A percentile compares a stretch with the other conserved stretches of the same genome.
These are phyloP conservation scores for Eulemur coronatus DNA, from an alignment of 2,797 vertebrate species.

Conservation along the genomic window DNA sequence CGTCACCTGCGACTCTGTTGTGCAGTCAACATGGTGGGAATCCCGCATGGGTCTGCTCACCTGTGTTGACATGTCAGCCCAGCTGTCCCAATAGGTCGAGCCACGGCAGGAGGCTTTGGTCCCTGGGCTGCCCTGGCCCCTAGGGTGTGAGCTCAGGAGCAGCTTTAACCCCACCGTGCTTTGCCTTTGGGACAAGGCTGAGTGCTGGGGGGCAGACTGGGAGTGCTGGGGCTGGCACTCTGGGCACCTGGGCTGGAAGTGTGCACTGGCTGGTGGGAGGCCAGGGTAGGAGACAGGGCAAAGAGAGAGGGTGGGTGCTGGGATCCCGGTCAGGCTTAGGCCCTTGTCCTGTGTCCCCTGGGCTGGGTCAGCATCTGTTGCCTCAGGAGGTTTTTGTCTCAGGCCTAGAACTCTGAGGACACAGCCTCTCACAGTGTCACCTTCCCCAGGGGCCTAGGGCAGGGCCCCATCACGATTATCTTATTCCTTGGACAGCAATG, in stretches of 20 bases:
- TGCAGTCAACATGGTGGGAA: conserved; percentile 41
- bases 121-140: not conserved
- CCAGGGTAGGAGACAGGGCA: not conserved
- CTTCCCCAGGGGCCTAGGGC: not conserved
- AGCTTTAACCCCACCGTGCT: not conserved
- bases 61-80: conserved; percentile 78
- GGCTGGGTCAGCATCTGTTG: not conserved
- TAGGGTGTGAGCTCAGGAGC: not conserved
- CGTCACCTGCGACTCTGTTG: conserved; percentile 54
- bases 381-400: not conserved
- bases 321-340: not conserved
- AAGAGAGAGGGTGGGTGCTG: not conserved
- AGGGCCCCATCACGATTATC: accelerated
- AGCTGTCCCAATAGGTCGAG: conserved; percentile 33
- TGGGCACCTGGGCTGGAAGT: not conserved
- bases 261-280: not conserved
- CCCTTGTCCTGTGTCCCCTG: not conserved
- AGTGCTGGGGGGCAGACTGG: not conserved
- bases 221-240: not conserved
- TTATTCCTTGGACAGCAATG: not conserved
- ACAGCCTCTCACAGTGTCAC: not conserved
- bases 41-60: conserved; percentile 21
- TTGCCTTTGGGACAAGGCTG: not conserved
- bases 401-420: not conserved
- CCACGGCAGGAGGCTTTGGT: not conserved